Evolutionary conservation across 2,113 vertebrate genomes (phyloP).

Genomic region (Vombatus ursinus): DNA sequence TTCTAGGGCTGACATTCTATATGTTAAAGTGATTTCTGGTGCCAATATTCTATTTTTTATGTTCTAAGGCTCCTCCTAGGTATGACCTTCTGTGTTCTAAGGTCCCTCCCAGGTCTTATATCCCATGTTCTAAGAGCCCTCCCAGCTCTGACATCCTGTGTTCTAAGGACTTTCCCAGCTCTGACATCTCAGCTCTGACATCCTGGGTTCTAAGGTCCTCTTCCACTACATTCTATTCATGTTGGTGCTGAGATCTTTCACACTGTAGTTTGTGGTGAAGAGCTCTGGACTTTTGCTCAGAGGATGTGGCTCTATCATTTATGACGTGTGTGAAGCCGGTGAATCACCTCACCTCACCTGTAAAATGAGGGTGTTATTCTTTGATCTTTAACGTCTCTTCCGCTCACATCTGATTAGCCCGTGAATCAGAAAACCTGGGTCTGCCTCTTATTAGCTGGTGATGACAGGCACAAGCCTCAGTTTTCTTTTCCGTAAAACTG

Average conservation of each 20-base stretch:
- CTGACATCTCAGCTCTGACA: not conserved
- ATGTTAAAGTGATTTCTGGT: not conserved
- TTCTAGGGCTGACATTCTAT: slow-evolving; percentile 39
- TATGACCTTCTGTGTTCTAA: too few species aligned
- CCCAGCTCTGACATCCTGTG: too few species aligned
- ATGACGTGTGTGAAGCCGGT: not conserved
- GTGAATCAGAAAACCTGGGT: not conserved
- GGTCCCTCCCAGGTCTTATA: too few species aligned
- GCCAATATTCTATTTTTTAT: not conserved
- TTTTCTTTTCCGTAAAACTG: not conserved
- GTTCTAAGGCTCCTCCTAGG: too few species aligned
- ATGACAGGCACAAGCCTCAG: not conserved
- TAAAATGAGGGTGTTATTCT: not conserved
- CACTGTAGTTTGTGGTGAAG: not conserved
- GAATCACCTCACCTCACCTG: not conserved
- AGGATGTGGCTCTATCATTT: not conserved
- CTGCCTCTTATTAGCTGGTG: not conserved
- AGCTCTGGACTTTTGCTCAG: not conserved
- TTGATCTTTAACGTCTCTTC: not conserved
- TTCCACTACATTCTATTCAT: not conserved
- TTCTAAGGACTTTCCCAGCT: not conserved
- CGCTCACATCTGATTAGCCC: not conserved
- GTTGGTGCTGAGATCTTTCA: not conserved
- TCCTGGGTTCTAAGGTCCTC: not conserved
- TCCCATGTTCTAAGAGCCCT: too few species aligned